Conservation (phyloP, 1,140 invertebrate genomes). For the Hestina assimilis region DNA sequence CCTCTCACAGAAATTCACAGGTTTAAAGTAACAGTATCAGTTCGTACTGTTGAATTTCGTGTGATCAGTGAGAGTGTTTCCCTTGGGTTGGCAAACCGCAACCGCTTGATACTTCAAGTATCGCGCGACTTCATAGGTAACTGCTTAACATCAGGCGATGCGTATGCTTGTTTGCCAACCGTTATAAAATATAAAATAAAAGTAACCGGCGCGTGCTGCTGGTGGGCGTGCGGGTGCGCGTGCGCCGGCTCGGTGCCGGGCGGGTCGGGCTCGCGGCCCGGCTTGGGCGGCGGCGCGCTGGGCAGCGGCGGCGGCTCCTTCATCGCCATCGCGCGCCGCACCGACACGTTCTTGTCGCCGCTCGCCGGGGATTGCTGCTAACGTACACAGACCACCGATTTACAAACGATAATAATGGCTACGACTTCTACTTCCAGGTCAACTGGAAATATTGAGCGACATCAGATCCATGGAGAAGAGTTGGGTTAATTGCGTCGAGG, state of each 20-base stretch:
- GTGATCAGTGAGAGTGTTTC: no score
- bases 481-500: no score
- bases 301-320: slow-evolving; percentile 76
- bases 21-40: no score
- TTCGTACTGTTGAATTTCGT: no score
- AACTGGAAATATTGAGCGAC: no score
- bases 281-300: slow-evolving; percentile 56
- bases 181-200: neutral
- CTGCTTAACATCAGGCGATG: no score
- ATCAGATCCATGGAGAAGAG: no score
- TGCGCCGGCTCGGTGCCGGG: slow-evolving; percentile 67
- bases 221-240: slow-evolving; percentile 20
- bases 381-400: neutral
- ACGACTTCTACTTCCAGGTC: neutral
- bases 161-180: neutral
- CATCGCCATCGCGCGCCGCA: slow-evolving; percentile 79
- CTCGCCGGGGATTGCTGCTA: slow-evolving; percentile 36
- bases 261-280: slow-evolving; percentile 68
- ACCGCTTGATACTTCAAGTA: no score
- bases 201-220: slow-evolving; percentile 36
- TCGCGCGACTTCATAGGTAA: no score
- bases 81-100: no score
- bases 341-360: slow-evolving; percentile 78
- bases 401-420: neutral
- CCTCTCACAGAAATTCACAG: no score